Conservation (phyloP, 1,140 invertebrate genomes). For the Bombus sibiricus region DNA sequence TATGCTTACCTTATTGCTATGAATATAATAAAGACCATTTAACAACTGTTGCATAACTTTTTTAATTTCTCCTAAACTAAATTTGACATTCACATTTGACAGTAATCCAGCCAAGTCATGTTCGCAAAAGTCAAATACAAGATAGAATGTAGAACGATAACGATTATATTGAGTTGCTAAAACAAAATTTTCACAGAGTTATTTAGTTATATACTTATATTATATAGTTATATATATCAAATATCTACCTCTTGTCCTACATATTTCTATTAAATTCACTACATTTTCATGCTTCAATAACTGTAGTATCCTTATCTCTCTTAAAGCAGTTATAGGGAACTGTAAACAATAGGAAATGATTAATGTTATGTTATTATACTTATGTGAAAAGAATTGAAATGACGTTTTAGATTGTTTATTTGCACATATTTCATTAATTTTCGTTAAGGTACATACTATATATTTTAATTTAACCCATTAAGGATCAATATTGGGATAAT, state of each 20-base stretch:
- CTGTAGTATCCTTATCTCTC: conserved; percentile 99
- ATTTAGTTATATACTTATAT: background rate
- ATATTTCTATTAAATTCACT: conserved; percentile 98
- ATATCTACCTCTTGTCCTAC: conserved; percentile 90
- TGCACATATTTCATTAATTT: background rate
- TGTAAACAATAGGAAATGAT: conserved; percentile 79
- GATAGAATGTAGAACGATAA: conserved; percentile 96
- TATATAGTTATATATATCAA: background rate
- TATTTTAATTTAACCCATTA: background rate
- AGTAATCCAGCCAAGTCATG: conserved; percentile 98
- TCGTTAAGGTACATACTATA: background rate
- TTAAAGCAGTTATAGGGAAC: conserved; percentile 98
- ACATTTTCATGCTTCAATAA: conserved; percentile 98
- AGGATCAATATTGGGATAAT: too few relatives aligned
- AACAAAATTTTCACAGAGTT: conserved; percentile 53
- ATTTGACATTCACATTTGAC: conserved; percentile 98
- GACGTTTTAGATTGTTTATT: background rate
- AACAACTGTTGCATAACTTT: conserved; percentile 99
- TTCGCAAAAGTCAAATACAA: conserved; percentile 99
- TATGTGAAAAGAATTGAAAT: background rate
- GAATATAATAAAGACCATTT: conserved; percentile 98
- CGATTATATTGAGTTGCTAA: conserved; percentile 92
- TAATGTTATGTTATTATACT: background rate
- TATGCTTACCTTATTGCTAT: conserved; percentile 92
- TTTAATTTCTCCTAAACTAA: conserved; percentile 98